These are phyloP conservation scores for Danaus chrysippus DNA, from an alignment of 2,888 invertebrate genomes.

Conservation along the genomic window DNA sequence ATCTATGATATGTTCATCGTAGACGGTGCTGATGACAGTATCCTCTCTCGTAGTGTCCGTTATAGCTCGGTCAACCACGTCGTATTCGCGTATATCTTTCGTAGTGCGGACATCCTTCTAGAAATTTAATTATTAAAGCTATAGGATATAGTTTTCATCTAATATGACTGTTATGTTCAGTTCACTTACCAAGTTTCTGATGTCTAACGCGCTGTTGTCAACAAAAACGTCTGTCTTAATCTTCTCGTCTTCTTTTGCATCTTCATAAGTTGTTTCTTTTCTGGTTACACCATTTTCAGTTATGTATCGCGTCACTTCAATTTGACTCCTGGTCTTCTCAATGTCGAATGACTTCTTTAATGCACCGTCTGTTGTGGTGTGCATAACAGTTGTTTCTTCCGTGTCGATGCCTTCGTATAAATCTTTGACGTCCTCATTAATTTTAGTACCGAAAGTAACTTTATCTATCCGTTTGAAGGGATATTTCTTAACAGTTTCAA, in stretches of 20 bases:
- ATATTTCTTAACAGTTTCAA: conserved; percentile 73
- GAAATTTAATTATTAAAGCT: conserved; percentile 35
- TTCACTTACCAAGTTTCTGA: conserved; percentile 73
- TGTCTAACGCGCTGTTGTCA: conserved; percentile 74
- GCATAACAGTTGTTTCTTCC: conserved; percentile 61
- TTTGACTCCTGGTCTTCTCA: conserved; percentile 70
- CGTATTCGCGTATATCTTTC: conserved; percentile 69
- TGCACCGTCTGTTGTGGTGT: conserved; percentile 57
- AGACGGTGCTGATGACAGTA: conserved; percentile 66
- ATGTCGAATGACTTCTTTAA: conserved; percentile 70
- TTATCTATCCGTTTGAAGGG: conserved; percentile 74
- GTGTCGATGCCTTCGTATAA: conserved; percentile 69
- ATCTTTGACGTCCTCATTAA: conserved; percentile 80
- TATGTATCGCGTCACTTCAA: conserved; percentile 72
- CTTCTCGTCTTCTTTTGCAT: conserved; percentile 74
- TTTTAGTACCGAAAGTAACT: conserved; percentile 76
- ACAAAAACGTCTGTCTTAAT: conserved; percentile 73
- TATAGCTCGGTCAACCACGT: conserved; percentile 74
- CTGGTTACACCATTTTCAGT: conserved; percentile 71
- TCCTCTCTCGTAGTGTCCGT: conserved; percentile 67
- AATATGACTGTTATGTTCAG: not conserved
- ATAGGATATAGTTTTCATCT: conserved; percentile 5
- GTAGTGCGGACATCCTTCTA: conserved; percentile 75
- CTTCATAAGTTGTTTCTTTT: conserved; percentile 74
- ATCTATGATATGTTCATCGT: conserved; percentile 68